Percentiles rank a stretch among this genome's conserved stretches.
These are phyloP conservation scores for Caenorhabditis uteleia DNA, from an alignment of 2,888 invertebrate genomes.

Conservation along the genomic window DNA sequence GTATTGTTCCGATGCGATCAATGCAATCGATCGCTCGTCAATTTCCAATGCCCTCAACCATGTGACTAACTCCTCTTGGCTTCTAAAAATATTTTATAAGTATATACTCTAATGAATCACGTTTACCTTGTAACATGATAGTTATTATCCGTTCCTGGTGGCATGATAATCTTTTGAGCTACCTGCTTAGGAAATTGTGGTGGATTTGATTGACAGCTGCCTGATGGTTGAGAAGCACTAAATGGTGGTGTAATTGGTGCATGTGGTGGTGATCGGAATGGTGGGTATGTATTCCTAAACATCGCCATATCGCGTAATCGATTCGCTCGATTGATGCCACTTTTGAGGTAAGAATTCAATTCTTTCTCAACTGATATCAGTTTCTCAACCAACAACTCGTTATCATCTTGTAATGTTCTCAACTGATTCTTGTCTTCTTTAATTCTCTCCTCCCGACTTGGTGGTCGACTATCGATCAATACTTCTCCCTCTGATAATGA, in stretches of 20 bases:
- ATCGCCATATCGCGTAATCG: conserved; percentile 38
- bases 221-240: conserved; percentile 34
- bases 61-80: conserved; percentile 76
- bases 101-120: background rate
- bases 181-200: conserved; percentile 1
- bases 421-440: conserved; percentile 35
- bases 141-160: conserved; percentile 28
- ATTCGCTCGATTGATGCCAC: conserved; percentile 22
- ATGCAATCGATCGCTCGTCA: conserved; percentile 77
- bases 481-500: conserved; percentile 34
- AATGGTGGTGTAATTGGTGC: conserved; percentile 39
- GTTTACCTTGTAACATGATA: conserved; percentile 10
- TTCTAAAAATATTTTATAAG: too few species aligned
- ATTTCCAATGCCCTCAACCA: conserved; percentile 81
- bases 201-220: background rate
- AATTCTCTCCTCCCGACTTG: conserved; percentile 36
- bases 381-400: conserved; percentile 40
- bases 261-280: conserved; percentile 24
- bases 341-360: conserved; percentile 37
- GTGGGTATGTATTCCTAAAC: conserved; percentile 47
- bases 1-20: conserved; percentile 79
- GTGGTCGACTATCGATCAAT: conserved; percentile 37
- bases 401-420: conserved; percentile 41
- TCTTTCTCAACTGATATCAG: conserved; percentile 41
- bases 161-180: conserved; percentile 44